Conservation (phyloP, 2,113 vertebrate genomes). For the Siniperca chuatsi region DNA sequence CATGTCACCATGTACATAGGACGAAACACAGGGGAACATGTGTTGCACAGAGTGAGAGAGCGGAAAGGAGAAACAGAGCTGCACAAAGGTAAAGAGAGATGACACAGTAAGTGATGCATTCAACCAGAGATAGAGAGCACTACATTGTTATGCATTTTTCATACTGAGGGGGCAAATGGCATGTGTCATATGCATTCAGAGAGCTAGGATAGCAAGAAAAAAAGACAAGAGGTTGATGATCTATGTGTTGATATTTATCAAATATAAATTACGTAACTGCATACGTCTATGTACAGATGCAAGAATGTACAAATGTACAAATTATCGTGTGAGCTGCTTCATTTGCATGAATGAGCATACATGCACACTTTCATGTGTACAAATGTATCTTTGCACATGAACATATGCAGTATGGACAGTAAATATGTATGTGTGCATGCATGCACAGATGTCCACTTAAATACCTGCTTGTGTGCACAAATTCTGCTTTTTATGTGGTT, state of each 20-base stretch:
- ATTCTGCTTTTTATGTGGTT: not conserved
- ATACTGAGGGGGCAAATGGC: not conserved
- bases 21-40: slow-evolving; percentile 30
- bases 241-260: not conserved
- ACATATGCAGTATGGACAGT: slow-evolving; percentile 30
- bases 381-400: slow-evolving; percentile 13
- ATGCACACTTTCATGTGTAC: slow-evolving; percentile 21
- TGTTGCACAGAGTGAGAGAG: slow-evolving; percentile 19
- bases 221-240: not conserved
- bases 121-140: not conserved
- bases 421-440: slow-evolving; percentile 34
- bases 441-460: slow-evolving; percentile 23
- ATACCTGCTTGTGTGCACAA: slow-evolving; percentile 10
- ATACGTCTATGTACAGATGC: not conserved
- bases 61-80: slow-evolving; percentile 8
- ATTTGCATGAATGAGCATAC: slow-evolving; percentile 42
- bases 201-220: not conserved
- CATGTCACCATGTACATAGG: slow-evolving; percentile 24
- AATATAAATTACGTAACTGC: not conserved
- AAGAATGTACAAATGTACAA: not conserved
- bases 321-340: slow-evolving; percentile 7
- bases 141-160: slow-evolving; percentile 3
- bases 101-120: slow-evolving; percentile 21
- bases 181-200: slow-evolving; percentile 5
- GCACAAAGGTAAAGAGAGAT: slow-evolving; percentile 32